These are phyloP conservation scores for Ectemnius lituratus DNA, from an alignment of 2,888 invertebrate genomes.

Conservation along the genomic window DNA sequence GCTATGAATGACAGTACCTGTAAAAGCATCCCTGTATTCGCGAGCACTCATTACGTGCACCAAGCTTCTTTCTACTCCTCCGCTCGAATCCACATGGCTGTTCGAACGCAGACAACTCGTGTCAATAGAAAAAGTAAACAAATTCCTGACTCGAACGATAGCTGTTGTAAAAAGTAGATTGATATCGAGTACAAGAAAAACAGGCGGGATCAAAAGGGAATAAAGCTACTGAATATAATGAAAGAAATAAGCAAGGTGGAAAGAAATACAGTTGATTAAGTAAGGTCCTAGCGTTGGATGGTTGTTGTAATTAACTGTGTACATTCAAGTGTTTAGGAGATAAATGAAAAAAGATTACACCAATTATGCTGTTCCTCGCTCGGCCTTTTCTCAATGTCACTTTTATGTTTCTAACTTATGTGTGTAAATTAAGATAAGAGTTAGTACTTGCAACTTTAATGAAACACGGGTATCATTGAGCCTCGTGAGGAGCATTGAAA, in stretches of 20 bases:
- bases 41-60: too few relatives aligned
- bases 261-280: slow-evolving; percentile 50
- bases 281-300: slow-evolving; percentile 50
- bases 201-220: slow-evolving; percentile 50
- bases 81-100: too few relatives aligned
- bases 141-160: slow-evolving; percentile 13
- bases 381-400: slow-evolving; percentile 14
- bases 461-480: slow-evolving; percentile 27
- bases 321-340: slow-evolving; percentile 53
- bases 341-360: slow-evolving; percentile 55
- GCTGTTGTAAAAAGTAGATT: slow-evolving; percentile 28
- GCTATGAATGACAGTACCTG: too few relatives aligned
- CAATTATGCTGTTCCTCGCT: slow-evolving; percentile 42
- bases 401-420: slow-evolving; percentile 34
- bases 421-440: slow-evolving; percentile 45
- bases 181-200: slow-evolving; percentile 51
- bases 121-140: too few relatives aligned
- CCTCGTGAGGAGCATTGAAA: slow-evolving; percentile 27
- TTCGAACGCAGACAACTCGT: too few relatives aligned
- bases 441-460: slow-evolving; percentile 24
- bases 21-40: too few relatives aligned
- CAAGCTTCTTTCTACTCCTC: too few relatives aligned
- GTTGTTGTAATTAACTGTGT: slow-evolving; percentile 54
- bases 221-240: slow-evolving; percentile 16
- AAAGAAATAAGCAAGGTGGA: slow-evolving; percentile 1